Evolutionary conservation across 2,888 invertebrate genomes (phyloP).

Genomic region (Lamellibrachia columna): DNA sequence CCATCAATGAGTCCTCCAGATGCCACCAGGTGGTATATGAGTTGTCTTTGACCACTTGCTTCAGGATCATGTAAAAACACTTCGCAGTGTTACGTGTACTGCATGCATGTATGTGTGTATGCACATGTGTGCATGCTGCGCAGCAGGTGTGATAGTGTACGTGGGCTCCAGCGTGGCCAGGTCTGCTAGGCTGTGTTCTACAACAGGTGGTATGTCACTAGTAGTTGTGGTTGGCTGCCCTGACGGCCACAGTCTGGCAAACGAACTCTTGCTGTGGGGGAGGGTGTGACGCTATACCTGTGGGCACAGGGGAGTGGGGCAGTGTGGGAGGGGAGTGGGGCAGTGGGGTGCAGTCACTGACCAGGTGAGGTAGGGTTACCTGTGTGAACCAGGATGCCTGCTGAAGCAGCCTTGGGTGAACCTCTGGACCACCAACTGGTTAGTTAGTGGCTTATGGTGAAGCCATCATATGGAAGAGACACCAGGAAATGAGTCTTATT

Average conservation of each 20-base stretch:
- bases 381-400: conserved; percentile 20
- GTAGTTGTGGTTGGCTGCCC: conserved; percentile 13
- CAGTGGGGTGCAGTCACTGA: conserved; percentile 25
- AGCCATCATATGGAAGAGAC: not conserved
- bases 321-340: conserved; percentile 24
- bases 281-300: conserved; percentile 19
- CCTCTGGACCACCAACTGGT: not conserved
- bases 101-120: not conserved
- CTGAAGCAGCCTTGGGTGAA: conserved; percentile 18
- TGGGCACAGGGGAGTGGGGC: conserved; percentile 22
- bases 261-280: conserved; percentile 21
- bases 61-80: not conserved
- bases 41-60: not conserved
- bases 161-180: not conserved
- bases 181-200: not conserved
- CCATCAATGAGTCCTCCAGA: conserved; percentile 21
- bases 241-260: not conserved
- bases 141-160: conserved; percentile 13
- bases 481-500: conserved; percentile 25
- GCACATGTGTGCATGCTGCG: not conserved
- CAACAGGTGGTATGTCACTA: conserved; percentile 25
- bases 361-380: conserved; percentile 25
- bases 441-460: conserved; percentile 21
- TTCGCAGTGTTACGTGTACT: not conserved
- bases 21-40: conserved; percentile 20